phyloP scores from a whole-genome alignment of 2,888 invertebrate genomes.

The Ditula angustiorana region DNA sequence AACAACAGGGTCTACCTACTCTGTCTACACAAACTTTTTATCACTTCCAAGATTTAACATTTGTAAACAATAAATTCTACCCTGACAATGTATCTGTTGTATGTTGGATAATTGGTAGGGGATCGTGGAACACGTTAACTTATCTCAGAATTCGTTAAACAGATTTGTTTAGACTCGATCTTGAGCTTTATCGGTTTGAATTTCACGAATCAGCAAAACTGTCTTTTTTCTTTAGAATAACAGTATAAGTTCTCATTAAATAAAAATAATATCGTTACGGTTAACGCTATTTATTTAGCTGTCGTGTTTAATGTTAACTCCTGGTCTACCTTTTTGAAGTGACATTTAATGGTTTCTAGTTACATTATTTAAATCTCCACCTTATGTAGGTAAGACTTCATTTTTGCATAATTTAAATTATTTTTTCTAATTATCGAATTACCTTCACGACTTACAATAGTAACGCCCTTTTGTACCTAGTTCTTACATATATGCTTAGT shows the following conservation, averaged over 20 bases:
- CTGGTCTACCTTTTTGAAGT: too few relatives aligned
- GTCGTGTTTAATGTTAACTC: not conserved
- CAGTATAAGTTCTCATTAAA: not conserved
- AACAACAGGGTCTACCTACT: constrained; percentile 48
- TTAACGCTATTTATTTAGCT: not conserved
- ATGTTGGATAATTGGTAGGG: constrained; percentile 29
- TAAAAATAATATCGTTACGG: too few relatives aligned
- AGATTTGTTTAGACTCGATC: constrained; percentile 3
- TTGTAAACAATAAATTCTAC: constrained; percentile 51
- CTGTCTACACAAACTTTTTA: constrained; percentile 52
- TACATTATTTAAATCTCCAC: too few relatives aligned
- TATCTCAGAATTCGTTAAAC: constrained; percentile 11
- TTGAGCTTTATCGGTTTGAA: not conserved
- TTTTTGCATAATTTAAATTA: too few relatives aligned
- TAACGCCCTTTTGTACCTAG: too few relatives aligned
- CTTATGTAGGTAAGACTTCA: too few relatives aligned
- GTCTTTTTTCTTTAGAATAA: not conserved
- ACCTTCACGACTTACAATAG: too few relatives aligned
- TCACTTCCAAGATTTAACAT: constrained; percentile 51
- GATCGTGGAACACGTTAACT: constrained; percentile 23
- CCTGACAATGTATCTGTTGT: constrained; percentile 38
- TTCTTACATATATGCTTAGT: too few relatives aligned
- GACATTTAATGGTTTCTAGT: too few relatives aligned
- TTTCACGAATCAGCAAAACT: constrained; percentile 4
- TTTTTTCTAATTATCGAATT: too few relatives aligned